A percentile compares a stretch with the other conserved stretches of the same genome.
These are phyloP conservation scores for Parapsyche elsis DNA, from an alignment of 1,140 invertebrate species.

Conservation along the genomic window DNA sequence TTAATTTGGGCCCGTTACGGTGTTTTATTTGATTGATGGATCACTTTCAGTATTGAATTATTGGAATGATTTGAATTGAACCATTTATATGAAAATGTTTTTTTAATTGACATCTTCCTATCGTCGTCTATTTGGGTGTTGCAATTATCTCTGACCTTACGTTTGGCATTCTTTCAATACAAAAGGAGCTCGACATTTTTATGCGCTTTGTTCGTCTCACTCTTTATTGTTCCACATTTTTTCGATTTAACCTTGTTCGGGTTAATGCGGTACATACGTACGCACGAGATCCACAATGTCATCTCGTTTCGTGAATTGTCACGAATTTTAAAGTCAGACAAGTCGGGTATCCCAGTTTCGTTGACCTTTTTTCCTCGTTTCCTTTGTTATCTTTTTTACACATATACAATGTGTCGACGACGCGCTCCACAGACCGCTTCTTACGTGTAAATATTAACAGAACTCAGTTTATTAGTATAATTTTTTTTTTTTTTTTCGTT, in stretches of 20 bases:
- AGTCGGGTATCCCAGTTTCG: constrained; percentile 23
- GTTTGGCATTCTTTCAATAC: too few relatives aligned
- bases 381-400: constrained; percentile 27
- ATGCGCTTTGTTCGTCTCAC: background rate
- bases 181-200: background rate
- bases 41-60: too few relatives aligned
- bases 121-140: too few relatives aligned
- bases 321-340: constrained; percentile 12
- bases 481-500: background rate
- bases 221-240: constrained; percentile 12
- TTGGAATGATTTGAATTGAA: too few relatives aligned
- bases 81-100: background rate
- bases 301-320: background rate
- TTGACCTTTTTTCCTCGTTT: constrained; percentile 38
- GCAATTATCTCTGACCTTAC: too few relatives aligned
- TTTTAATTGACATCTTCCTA: constrained; percentile 11
- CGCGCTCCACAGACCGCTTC: background rate
- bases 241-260: constrained; percentile 19
- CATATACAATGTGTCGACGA: background rate
- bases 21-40: too few relatives aligned
- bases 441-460: constrained; percentile 25
- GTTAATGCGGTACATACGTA: background rate
- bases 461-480: constrained; percentile 4
- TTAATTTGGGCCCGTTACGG: too few relatives aligned
- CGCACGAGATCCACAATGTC: background rate